Base-by-base conservation (phyloP, 2,797 vertebrate genomes). In the Varecia variegata region DNA sequence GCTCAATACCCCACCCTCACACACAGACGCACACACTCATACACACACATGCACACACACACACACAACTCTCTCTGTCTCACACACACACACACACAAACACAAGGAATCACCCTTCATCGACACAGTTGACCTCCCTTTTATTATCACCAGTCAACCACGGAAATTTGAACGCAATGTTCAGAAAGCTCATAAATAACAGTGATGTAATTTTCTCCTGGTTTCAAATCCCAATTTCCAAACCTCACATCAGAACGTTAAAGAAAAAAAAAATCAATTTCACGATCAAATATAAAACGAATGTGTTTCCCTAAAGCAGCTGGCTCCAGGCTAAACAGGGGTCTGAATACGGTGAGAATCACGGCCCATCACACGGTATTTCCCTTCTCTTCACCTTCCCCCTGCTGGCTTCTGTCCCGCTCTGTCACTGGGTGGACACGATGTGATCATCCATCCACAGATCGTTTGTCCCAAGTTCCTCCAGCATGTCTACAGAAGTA, bases 181-280 rank as follows among this genome's bases (percentile, higher is more conserved):
- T 79, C 35, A 38, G 91, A 86, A 95, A 88, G 45, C 56, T 96
- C 62, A 23, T 87, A 84, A 90, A 81, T 83, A 71, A 82, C 25
- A 77, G 23, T 40, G 79, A 47, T 56, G 18, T 13, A 47, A 43
- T 88, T 97, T 93, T 79, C 47, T 92, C 56, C 45, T 47, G 71
- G 45, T 83, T 90, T 92, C 70, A 90, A 92, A 94, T 89, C 38
- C 32, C 68, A 50, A 45, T 94, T 93, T 95, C 67, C 74, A 95
- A 91, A 79, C 62, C 62, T 70, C 38, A 65, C 20, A 68, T 90
- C 47, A 88, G 20, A 47, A 70, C 18, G 45, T 84, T 71, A 65
- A 54, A 82, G 50, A 77, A 92, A 83, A 92, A 92, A 74, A 68
- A 20, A 94, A 67, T 67, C 71, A 71, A 10, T 81, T 8, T 90